These are phyloP conservation scores for Aphis gossypii DNA, from an alignment of 1,140 invertebrate genomes.

Conservation along the genomic window DNA sequence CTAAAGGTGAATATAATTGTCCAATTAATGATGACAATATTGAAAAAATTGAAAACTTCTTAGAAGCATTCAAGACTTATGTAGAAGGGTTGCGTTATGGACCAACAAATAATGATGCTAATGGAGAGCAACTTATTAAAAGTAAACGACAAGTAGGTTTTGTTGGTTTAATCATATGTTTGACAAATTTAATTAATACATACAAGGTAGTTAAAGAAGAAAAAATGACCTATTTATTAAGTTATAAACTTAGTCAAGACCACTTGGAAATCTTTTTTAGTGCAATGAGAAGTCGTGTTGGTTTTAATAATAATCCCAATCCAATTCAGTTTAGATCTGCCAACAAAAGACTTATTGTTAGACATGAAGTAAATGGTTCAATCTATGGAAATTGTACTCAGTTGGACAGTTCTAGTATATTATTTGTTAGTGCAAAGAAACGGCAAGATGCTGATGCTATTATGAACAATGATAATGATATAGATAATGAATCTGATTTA, in stretches of 20 bases:
- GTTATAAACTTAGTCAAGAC: neutral
- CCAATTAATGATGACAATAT: neutral
- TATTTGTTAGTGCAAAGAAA: neutral
- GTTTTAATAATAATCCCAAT: conserved; percentile 18
- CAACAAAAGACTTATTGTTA: neutral
- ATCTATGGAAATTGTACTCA: neutral
- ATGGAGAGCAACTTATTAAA: neutral
- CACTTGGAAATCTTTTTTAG: neutral
- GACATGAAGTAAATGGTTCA: neutral
- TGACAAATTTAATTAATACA: neutral
- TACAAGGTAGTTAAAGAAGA: neutral
- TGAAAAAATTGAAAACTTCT: neutral
- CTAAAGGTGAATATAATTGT: neutral
- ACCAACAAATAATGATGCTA: neutral
- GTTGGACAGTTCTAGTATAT: neutral
- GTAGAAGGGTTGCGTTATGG: neutral
- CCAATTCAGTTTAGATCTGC: neutral
- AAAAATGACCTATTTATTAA: neutral
- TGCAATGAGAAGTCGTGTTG: neutral
- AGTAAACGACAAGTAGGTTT: neutral
- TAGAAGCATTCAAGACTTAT: neutral
- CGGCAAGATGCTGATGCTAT: neutral
- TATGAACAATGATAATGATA: no score
- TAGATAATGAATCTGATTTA: neutral
- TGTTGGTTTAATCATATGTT: neutral